These are phyloP conservation scores for Anagrus nilaparvatae DNA, from an alignment of 1,140 invertebrate genomes.

Conservation along the genomic window DNA sequence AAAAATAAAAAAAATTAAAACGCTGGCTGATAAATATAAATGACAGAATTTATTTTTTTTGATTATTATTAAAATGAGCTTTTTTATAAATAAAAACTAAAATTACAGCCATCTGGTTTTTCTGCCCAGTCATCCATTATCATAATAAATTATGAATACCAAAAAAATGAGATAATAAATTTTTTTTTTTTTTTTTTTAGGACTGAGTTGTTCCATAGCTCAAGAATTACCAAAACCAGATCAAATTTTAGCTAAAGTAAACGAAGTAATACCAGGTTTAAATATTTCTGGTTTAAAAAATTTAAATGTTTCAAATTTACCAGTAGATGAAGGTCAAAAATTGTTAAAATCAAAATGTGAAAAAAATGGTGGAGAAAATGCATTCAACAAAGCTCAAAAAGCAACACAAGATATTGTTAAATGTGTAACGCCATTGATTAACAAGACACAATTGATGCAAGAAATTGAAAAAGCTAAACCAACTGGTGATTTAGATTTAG, in stretches of 20 bases:
- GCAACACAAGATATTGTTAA: slow-evolving; percentile 27
- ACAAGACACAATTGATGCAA: slow-evolving; percentile 41
- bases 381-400: slow-evolving; percentile 28
- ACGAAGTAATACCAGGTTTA: slow-evolving; percentile 9
- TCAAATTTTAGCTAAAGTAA: slow-evolving; percentile 20
- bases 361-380: slow-evolving; percentile 29
- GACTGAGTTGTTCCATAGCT: slow-evolving; percentile 7
- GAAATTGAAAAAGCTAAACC: slow-evolving; percentile 52
- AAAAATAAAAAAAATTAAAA: too few relatives aligned
- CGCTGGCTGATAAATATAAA: too few relatives aligned
- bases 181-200: slow-evolving; percentile 14
- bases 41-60: too few relatives aligned
- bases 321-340: slow-evolving; percentile 25
- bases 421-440: slow-evolving; percentile 43
- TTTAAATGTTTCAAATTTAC: slow-evolving; percentile 23
- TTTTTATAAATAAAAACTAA: too few relatives aligned
- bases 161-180: slow-evolving; percentile 6
- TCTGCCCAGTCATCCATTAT: neutral
- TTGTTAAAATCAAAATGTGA: slow-evolving; percentile 38
- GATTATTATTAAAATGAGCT: too few relatives aligned
- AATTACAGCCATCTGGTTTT: slow-evolving; percentile 11
- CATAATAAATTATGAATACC: slow-evolving; percentile 7
- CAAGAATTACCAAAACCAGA: slow-evolving; percentile 10
- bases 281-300: slow-evolving; percentile 18
- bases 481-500: slow-evolving; percentile 50